Evolutionary conservation across 2,888 invertebrate genomes (phyloP).

Genomic region (Crematogaster levior): DNA sequence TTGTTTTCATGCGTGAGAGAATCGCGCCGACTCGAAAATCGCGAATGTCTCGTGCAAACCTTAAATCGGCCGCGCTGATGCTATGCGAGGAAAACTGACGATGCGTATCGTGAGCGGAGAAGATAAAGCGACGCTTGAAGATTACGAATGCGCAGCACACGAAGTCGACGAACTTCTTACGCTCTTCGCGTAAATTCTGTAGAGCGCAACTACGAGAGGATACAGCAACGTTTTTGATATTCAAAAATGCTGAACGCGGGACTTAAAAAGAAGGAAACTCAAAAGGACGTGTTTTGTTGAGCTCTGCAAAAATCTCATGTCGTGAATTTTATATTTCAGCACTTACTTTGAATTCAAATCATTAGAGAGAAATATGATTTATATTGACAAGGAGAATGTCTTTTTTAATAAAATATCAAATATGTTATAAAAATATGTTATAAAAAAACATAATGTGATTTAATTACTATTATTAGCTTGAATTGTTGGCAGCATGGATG

Average conservation of each 20-base stretch:
- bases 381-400: neutral
- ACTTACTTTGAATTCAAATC: neutral
- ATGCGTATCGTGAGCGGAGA: slow-evolving; percentile 1
- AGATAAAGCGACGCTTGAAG: slow-evolving; percentile 20
- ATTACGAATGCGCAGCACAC: slow-evolving; percentile 9
- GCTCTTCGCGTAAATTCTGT: neutral
- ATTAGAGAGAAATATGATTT: neutral
- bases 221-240: neutral
- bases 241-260: neutral
- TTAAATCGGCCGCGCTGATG: neutral
- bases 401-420: neutral
- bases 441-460: slow-evolving; percentile 9
- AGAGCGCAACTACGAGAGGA: neutral
- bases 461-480: neutral
- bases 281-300: neutral
- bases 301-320: neutral
- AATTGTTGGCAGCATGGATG: neutral
- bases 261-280: neutral
- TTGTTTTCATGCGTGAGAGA: slow-evolving; percentile 4
- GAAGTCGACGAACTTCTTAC: neutral
- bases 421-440: neutral
- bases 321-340: neutral
- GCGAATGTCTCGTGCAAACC: neutral
- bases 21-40: slow-evolving; percentile 1
- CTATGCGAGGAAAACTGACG: slow-evolving; percentile 35